Evolutionary conservation across 2,888 invertebrate genomes (phyloP).

Genomic region (Heliconius cydno): DNA sequence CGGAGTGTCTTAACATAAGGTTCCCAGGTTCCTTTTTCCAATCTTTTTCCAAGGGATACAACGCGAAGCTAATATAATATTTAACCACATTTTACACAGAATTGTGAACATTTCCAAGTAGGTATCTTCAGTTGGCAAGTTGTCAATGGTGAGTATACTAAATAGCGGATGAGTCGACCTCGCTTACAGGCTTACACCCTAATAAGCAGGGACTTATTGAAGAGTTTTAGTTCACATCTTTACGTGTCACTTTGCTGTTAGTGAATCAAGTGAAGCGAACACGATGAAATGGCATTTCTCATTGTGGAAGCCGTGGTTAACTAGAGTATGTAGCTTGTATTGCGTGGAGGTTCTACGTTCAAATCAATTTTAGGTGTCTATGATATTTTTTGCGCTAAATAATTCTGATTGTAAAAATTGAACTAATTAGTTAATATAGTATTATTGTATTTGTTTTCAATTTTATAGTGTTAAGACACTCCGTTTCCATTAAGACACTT

Average conservation of each 20-base stretch:
- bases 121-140: constrained; percentile 14
- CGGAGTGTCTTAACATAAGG: neutral
- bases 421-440: neutral
- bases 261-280: constrained; percentile 13
- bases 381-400: neutral
- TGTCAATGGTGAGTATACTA: constrained; percentile 18
- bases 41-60: neutral
- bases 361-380: neutral
- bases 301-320: neutral
- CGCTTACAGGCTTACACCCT: constrained; percentile 26
- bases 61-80: neutral
- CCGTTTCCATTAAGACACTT: too few relatives aligned
- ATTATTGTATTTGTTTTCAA: neutral
- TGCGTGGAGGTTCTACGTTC: neutral
- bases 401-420: neutral
- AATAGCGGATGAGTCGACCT: constrained; percentile 27
- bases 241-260: constrained; percentile 14
- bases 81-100: too few relatives aligned
- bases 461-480: neutral
- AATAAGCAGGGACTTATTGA: constrained; percentile 27
- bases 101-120: neutral
- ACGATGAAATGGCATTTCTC: constrained; percentile 16
- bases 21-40: neutral
- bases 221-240: constrained; percentile 18
- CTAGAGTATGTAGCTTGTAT: too few relatives aligned